A percentile compares a stretch with the other conserved stretches of the same genome.
Evolutionary conservation across 1,140 invertebrate species (phyloP).

Genomic region (Sitobion miscanthi): DNA sequence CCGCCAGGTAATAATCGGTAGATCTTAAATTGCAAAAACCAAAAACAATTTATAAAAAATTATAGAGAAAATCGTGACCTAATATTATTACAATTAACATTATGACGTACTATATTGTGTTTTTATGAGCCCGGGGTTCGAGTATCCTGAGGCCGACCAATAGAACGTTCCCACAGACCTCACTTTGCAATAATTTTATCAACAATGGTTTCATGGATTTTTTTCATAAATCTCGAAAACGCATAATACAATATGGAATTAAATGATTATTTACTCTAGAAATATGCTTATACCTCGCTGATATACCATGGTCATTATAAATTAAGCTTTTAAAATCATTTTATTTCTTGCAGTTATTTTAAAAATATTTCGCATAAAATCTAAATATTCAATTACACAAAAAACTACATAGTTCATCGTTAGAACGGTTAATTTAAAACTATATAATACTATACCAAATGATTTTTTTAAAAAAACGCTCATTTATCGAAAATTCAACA

Average conservation of each 20-base stretch:
- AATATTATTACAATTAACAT: constrained; percentile 37
- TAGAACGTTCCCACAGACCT: background rate
- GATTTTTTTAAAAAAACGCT: background rate
- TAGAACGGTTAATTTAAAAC: too few species aligned
- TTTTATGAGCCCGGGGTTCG: background rate
- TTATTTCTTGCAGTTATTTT: background rate
- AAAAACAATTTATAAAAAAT: constrained; percentile 18
- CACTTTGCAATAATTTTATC: background rate
- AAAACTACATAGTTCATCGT: background rate
- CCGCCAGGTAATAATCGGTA: background rate
- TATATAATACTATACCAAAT: background rate
- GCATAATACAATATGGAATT: background rate
- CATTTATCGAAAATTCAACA: background rate
- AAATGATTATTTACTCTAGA: background rate
- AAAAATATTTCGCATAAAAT: background rate
- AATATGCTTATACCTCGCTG: background rate
- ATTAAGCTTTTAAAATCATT: background rate
- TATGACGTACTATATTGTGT: background rate
- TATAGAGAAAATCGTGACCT: constrained; percentile 12
- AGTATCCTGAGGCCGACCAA: background rate
- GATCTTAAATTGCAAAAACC: constrained; percentile 22
- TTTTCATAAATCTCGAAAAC: background rate
- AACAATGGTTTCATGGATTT: background rate
- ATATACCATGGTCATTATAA: background rate
- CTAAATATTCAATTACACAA: background rate